phyloP scores from a whole-genome alignment of 2,113 vertebrate genomes.

The Notarius lentiginosus region DNA sequence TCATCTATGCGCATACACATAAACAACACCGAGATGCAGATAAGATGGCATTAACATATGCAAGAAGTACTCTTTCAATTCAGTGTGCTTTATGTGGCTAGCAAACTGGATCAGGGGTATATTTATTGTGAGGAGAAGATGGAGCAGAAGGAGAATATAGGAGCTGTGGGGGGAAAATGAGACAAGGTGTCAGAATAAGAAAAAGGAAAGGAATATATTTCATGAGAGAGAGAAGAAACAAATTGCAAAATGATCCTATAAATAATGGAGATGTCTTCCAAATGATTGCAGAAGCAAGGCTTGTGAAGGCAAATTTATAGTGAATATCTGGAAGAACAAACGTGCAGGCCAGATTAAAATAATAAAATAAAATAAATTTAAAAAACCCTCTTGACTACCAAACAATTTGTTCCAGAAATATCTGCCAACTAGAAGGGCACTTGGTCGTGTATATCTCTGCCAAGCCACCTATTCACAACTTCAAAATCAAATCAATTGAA shows the following conservation, averaged over 20 bases:
- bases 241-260: background rate
- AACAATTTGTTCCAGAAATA: background rate
- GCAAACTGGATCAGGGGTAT: conserved; percentile 4
- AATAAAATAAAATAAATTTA: background rate
- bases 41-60: conserved; percentile 32
- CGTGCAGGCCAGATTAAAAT: background rate
- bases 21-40: conserved; percentile 40
- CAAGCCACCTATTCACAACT: too few species aligned
- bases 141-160: background rate
- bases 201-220: too few species aligned
- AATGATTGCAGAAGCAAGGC: background rate
- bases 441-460: too few species aligned
- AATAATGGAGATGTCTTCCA: background rate
- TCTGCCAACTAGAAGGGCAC: background rate
- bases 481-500: too few species aligned
- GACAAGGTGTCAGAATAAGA: background rate
- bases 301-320: background rate
- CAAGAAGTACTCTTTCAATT: background rate
- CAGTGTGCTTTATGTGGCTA: background rate
- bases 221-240: background rate
- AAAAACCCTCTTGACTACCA: background rate
- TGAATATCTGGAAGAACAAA: background rate
- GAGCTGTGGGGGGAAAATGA: background rate
- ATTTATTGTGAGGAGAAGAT: background rate
- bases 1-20: background rate